Evolutionary conservation across 2,888 invertebrate genomes (phyloP).

Genomic region (Eucriotettix oculatus): DNA sequence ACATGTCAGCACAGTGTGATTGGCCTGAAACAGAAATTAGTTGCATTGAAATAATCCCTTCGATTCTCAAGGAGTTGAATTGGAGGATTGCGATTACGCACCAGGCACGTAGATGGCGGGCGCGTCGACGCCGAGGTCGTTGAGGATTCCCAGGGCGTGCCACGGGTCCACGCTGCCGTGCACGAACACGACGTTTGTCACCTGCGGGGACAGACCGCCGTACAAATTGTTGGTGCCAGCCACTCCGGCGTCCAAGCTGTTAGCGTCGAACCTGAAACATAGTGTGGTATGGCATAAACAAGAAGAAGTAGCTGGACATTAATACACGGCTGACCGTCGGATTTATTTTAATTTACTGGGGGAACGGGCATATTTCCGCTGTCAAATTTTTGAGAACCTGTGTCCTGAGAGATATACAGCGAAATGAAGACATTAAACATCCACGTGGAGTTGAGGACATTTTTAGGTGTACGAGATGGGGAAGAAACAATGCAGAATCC

Average conservation of each 20-base stretch:
- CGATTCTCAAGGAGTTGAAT: neutral
- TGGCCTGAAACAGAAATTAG: neutral
- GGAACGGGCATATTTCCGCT: too few species aligned
- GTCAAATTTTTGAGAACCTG: too few species aligned
- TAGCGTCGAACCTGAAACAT: slow-evolving; percentile 16
- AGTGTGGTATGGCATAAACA: neutral
- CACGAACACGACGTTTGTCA: slow-evolving; percentile 36
- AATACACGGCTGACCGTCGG: too few species aligned
- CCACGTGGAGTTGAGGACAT: too few species aligned
- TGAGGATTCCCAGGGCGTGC: slow-evolving; percentile 33
- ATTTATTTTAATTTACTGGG: too few species aligned
- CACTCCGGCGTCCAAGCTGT: slow-evolving; percentile 25
- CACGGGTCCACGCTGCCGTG: slow-evolving; percentile 44
- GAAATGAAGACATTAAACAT: too few species aligned
- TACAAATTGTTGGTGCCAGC: slow-evolving; percentile 31
- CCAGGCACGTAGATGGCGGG: slow-evolving; percentile 2
- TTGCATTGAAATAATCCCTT: neutral
- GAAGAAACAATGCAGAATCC: too few species aligned
- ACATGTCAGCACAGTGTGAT: neutral
- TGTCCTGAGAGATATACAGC: too few species aligned
- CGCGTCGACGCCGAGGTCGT: slow-evolving; percentile 13
- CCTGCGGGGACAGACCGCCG: slow-evolving; percentile 31
- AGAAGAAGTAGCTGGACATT: too few species aligned
- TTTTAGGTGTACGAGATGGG: too few species aligned
- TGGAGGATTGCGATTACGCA: neutral